Evolutionary conservation across 1,140 invertebrate genomes (phyloP).

Genomic region (Varroa destructor): DNA sequence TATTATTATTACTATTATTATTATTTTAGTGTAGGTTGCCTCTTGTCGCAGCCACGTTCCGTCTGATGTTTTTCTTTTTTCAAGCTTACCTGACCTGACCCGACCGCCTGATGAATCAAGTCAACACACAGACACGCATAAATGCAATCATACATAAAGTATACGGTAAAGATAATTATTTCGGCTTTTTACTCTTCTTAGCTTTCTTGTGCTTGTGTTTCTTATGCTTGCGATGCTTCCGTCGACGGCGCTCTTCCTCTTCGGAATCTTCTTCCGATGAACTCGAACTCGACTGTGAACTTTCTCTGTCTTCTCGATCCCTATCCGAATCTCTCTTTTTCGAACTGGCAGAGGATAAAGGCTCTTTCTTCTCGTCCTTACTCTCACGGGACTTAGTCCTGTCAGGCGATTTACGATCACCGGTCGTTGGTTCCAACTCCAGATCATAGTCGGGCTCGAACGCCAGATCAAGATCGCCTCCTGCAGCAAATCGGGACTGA

Average conservation of each 20-base stretch:
- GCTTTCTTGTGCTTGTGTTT: constrained; percentile 25
- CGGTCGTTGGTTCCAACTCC: background rate
- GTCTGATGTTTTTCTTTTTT: background rate
- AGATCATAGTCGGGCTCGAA: constrained; percentile 25
- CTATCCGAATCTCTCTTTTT: background rate
- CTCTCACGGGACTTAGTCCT: too few species aligned
- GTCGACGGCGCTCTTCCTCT: background rate
- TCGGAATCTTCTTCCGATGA: constrained; percentile 23
- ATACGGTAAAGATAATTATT: background rate
- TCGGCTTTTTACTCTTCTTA: constrained; percentile 13
- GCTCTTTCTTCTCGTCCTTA: too few species aligned
- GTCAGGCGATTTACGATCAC: too few species aligned
- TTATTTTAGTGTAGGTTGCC: background rate
- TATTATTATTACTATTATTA: background rate
- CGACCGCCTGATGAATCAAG: background rate
- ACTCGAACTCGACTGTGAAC: constrained; percentile 17
- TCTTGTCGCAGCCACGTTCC: background rate
- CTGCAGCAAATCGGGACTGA: background rate
- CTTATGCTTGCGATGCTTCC: constrained; percentile 26
- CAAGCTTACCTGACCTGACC: background rate
- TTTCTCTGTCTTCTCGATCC: constrained; percentile 19
- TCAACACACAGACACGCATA: too few species aligned
- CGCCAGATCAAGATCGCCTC: constrained; percentile 12
- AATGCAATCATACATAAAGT: too few species aligned
- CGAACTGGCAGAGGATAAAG: background rate